These are phyloP conservation scores for Myathropa florea DNA, from an alignment of 2,888 invertebrate genomes.

Conservation along the genomic window DNA sequence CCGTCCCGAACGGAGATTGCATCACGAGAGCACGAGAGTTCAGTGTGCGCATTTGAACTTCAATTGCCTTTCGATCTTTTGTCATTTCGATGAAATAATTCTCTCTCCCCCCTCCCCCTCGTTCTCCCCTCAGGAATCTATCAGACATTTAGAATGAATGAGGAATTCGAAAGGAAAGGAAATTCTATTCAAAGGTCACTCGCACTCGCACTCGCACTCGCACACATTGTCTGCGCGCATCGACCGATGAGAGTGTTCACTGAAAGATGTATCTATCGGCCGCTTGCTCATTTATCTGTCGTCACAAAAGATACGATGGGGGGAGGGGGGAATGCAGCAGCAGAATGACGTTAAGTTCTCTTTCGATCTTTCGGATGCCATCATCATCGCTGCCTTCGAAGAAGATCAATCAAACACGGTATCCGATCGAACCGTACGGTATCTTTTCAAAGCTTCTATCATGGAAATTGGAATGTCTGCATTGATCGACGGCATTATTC, in stretches of 20 bases:
- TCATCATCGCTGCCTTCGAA: too few relatives aligned
- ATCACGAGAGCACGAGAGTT: conserved; percentile 40
- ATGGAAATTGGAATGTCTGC: conserved; percentile 22
- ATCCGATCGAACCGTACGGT: conserved; percentile 56
- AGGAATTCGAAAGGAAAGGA: neutral
- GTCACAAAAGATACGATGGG: neutral
- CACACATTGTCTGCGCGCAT: neutral
- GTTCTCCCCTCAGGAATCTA: neutral
- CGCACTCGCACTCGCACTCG: too few relatives aligned
- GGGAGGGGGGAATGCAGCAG: neutral
- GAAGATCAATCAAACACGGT: conserved; percentile 57
- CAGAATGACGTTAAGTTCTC: neutral
- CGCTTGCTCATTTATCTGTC: neutral
- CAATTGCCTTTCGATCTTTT: conserved; percentile 48
- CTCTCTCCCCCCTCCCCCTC: neutral
- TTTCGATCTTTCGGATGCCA: neutral
- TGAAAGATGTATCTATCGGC: neutral
- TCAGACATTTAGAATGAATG: too few relatives aligned
- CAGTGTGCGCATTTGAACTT: conserved; percentile 53
- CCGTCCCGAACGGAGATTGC: conserved; percentile 21
- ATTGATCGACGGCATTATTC: too few relatives aligned
- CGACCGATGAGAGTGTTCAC: neutral
- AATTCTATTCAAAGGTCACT: conserved; percentile 66
- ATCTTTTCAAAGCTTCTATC: neutral
- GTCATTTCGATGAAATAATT: conserved; percentile 45